phyloP scores from a whole-genome alignment of 2,113 vertebrate genomes.

The Leuciscus idus region DNA sequence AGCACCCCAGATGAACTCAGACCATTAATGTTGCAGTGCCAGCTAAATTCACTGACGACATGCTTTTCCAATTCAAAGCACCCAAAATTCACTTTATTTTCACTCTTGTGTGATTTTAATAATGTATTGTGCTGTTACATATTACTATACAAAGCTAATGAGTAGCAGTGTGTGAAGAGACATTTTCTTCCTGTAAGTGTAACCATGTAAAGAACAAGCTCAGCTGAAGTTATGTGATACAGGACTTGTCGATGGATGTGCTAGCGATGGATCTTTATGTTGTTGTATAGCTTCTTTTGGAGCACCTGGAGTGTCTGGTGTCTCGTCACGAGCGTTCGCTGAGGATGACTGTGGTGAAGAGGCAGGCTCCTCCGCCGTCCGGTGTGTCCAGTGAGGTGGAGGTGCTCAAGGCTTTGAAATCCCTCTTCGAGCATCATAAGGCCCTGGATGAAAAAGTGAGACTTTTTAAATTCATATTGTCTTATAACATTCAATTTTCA shows the following conservation, averaged over 20 bases:
- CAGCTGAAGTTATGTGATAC: background rate
- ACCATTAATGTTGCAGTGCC: background rate
- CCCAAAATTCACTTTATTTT: background rate
- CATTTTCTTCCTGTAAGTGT: background rate
- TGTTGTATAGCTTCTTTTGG: slow-evolving; percentile 84
- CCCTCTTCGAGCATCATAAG: slow-evolving; percentile 96
- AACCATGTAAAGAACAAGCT: background rate
- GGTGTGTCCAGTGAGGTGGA: slow-evolving; percentile 98
- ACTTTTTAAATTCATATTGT: background rate
- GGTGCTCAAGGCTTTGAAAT: slow-evolving; percentile 96
- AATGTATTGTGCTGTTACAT: background rate
- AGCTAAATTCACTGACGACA: background rate
- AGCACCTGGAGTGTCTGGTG: slow-evolving; percentile 97
- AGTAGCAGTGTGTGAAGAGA: background rate
- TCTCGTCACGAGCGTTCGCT: slow-evolving; percentile 93
- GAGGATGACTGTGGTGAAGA: slow-evolving; percentile 97
- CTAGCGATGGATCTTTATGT: slow-evolving; percentile 22
- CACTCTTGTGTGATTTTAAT: background rate
- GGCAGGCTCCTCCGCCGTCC: slow-evolving; percentile 91
- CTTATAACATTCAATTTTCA: too few relatives aligned
- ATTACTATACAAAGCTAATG: background rate
- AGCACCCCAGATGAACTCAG: background rate
- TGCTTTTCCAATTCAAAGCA: background rate
- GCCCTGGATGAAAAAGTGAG: slow-evolving; percentile 95
- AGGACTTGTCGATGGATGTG: background rate